phyloP scores from a whole-genome alignment of 2,113 vertebrate species.

The Ariopsis seemanni region DNA sequence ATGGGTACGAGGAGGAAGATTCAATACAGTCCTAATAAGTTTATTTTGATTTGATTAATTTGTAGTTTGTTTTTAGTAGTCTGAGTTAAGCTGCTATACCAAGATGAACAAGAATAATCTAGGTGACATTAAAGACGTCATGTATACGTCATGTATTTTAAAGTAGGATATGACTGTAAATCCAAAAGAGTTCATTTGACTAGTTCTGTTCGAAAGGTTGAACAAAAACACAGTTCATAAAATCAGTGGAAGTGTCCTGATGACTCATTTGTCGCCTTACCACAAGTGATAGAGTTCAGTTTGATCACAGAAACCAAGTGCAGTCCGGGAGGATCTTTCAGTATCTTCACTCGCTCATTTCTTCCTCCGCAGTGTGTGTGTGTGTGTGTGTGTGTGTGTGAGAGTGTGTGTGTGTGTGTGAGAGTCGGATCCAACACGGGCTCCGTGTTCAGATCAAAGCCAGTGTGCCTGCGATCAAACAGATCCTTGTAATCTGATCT shows the following conservation, averaged over 20 bases:
- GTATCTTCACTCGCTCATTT: background rate
- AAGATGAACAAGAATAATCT: too few relatives aligned
- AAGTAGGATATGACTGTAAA: background rate
- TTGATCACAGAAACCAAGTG: too few relatives aligned
- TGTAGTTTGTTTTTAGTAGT: too few relatives aligned
- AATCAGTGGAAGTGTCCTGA: background rate
- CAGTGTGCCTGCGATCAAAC: constrained; percentile 78
- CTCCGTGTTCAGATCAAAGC: constrained; percentile 86
- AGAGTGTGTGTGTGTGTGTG: background rate
- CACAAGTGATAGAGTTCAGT: background rate
- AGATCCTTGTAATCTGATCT: constrained; percentile 88
- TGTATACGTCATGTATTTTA: background rate
- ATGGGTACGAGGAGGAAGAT: too few relatives aligned
- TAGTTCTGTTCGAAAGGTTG: background rate
- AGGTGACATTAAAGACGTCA: too few relatives aligned
- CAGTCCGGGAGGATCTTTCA: background rate
- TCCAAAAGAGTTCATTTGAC: background rate
- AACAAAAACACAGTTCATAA: background rate
- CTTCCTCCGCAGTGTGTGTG: constrained; percentile 12
- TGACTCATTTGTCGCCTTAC: constrained; percentile 25
- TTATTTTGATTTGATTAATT: too few relatives aligned
- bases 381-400: background rate
- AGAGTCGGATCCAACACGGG: constrained; percentile 44
- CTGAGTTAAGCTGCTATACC: too few relatives aligned
- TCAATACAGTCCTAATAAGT: too few relatives aligned